Evolutionary conservation across 2,888 invertebrate genomes (phyloP).

Genomic region (Eristalis arbustorum): DNA sequence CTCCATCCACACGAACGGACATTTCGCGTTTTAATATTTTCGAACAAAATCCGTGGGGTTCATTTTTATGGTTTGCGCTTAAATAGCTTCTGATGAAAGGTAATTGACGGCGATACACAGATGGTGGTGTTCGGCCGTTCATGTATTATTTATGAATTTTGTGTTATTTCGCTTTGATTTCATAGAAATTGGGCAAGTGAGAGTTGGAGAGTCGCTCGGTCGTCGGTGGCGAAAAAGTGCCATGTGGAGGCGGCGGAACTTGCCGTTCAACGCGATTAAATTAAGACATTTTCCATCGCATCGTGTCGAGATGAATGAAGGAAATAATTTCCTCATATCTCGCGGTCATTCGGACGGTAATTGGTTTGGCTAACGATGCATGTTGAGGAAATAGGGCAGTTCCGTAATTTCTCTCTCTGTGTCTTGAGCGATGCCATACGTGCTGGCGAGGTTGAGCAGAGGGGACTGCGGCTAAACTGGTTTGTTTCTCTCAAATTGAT

Average conservation of each 20-base stretch:
- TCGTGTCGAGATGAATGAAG: slow-evolving; percentile 1
- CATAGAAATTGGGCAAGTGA: slow-evolving; percentile 37
- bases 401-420: background rate
- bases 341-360: slow-evolving; percentile 4
- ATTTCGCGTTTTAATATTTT: background rate
- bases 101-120: slow-evolving; percentile 35
- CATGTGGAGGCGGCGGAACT: background rate
- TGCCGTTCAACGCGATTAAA: background rate
- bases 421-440: background rate
- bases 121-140: background rate
- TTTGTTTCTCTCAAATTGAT: background rate
- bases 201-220: background rate
- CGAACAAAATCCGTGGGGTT: background rate
- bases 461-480: background rate
- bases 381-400: background rate
- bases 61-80: background rate
- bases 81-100: slow-evolving; percentile 35
- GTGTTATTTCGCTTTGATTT: background rate
- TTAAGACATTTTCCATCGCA: slow-evolving; percentile 13
- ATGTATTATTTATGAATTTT: slow-evolving; percentile 45
- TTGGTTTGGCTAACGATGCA: background rate
- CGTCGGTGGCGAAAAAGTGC: slow-evolving; percentile 7
- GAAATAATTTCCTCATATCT: slow-evolving; percentile 22
- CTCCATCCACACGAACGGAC: background rate
- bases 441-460: background rate